Conservation (phyloP, 1,140 invertebrate species). For the Adoxophyes honmai region DNA sequence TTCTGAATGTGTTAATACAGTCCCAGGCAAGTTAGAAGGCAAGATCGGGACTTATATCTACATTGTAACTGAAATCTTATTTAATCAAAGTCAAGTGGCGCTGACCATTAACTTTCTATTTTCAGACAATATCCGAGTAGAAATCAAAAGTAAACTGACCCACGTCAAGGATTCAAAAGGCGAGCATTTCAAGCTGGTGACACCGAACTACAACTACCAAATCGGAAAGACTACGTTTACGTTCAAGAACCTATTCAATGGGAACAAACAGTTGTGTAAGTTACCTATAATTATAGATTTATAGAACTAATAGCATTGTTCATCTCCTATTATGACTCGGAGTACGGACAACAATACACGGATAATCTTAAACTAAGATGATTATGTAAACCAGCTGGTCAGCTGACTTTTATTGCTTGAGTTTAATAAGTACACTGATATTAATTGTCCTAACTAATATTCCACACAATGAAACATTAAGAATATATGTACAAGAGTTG, state of each 20-base stretch:
- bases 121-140: conserved; percentile 78
- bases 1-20: no score
- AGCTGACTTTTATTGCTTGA: not conserved
- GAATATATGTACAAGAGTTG: no score
- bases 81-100: no score
- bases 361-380: no score
- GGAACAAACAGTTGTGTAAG: conserved; percentile 80
- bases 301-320: not conserved
- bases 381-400: no score
- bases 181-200: conserved; percentile 75
- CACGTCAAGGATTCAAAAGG: conserved; percentile 70
- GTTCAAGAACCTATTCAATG: conserved; percentile 82
- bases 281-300: conserved; percentile 19
- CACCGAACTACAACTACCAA: conserved; percentile 78
- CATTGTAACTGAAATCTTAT: no score
- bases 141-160: conserved; percentile 75
- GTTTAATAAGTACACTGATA: no score
- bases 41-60: no score
- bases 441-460: no score
- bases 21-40: no score
- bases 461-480: no score
- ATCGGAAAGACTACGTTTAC: conserved; percentile 78
- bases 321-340: not conserved
- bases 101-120: not conserved
- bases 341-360: no score